Conservation (phyloP, 1,140 invertebrate species). For the Temnothorax longispinosus region DNA sequence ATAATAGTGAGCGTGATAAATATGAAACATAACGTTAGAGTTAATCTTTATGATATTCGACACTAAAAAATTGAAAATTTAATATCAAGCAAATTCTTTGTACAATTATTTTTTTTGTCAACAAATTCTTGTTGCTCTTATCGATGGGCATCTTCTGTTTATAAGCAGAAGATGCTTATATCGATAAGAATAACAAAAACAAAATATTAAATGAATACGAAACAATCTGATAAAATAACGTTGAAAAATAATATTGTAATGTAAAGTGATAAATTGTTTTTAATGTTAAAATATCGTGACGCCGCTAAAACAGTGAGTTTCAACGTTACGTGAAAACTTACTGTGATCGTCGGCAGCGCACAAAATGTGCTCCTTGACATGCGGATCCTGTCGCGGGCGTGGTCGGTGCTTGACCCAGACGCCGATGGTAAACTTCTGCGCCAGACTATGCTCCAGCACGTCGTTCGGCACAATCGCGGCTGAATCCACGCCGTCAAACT, state of each 20-base stretch:
- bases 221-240: constrained; percentile 3
- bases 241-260: constrained; percentile 7
- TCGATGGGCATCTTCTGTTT: background rate
- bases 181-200: constrained; percentile 9
- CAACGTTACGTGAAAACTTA: constrained; percentile 85
- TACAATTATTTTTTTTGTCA: background rate
- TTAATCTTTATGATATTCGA: constrained; percentile 7
- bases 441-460: constrained; percentile 91
- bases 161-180: background rate
- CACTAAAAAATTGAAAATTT: background rate
- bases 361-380: constrained; percentile 97
- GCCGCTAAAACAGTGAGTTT: background rate
- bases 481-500: constrained; percentile 95
- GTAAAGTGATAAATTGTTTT: background rate
- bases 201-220: constrained; percentile 21
- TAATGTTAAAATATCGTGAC: background rate
- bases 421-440: constrained; percentile 94
- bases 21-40: background rate
- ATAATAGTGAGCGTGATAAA: background rate
- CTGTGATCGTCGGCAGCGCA: constrained; percentile 98
- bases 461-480: constrained; percentile 94
- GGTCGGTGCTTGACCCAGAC: constrained; percentile 97
- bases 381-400: constrained; percentile 91
- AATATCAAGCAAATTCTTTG: background rate
- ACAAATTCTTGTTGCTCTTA: background rate